A percentile compares a stretch with the other conserved stretches of the same genome.
These are phyloP conservation scores for Drosophila engyochracea DNA, from an alignment of 2,888 invertebrate species.

Conservation along the genomic window DNA sequence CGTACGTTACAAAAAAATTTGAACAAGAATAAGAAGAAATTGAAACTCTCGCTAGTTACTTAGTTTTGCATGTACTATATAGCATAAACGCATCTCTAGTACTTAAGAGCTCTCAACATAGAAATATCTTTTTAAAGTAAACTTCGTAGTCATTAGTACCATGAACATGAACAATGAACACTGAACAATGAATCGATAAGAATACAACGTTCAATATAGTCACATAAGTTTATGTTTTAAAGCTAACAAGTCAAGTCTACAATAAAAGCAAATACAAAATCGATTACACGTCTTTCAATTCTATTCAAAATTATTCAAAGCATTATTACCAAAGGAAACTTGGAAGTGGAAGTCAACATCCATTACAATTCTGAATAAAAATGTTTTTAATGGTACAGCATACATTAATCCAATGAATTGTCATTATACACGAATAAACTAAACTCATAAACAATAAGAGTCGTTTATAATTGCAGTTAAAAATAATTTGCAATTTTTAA, in stretches of 20 bases:
- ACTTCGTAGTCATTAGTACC: slow-evolving; percentile 68
- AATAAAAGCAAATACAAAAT: slow-evolving; percentile 52
- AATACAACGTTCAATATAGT: slow-evolving; percentile 63
- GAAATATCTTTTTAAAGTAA: slow-evolving; percentile 33
- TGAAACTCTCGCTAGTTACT: slow-evolving; percentile 29
- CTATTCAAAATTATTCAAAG: not conserved
- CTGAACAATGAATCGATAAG: slow-evolving; percentile 30
- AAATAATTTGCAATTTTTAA: not conserved
- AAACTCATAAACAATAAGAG: not conserved
- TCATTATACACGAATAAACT: not conserved
- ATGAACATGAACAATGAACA: slow-evolving; percentile 36
- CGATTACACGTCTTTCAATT: slow-evolving; percentile 3
- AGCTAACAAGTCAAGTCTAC: slow-evolving; percentile 63
- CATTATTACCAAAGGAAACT: not conserved
- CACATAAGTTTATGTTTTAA: slow-evolving; percentile 63
- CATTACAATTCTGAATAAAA: not conserved
- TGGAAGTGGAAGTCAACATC: not conserved
- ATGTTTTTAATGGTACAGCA: not conserved
- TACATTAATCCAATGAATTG: not conserved
- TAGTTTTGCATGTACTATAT: slow-evolving; percentile 69
- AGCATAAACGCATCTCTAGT: slow-evolving; percentile 45
- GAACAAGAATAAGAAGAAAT: slow-evolving; percentile 11
- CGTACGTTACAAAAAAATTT: slow-evolving; percentile 47
- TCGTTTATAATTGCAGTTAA: not conserved
- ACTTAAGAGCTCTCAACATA: slow-evolving; percentile 17